Evolutionary conservation across 2,797 vertebrate species (phyloP), one percentile per base, ranked within the genome.

Genomic region (Amazonetta brasiliensis): DNA sequence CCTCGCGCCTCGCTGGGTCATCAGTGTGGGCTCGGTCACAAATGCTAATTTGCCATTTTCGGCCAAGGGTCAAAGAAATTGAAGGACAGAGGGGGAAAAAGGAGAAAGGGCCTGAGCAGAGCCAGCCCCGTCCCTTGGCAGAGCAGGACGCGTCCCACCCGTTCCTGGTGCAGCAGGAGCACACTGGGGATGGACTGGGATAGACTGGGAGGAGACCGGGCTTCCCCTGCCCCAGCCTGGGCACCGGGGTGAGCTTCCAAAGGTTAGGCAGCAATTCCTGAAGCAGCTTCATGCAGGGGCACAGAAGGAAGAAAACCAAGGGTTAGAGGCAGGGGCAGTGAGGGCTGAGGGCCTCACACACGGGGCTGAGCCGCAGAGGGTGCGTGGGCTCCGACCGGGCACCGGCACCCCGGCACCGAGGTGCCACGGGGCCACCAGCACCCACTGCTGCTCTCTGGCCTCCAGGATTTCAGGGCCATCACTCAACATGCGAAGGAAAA

Each of bases 11-110:
- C 43, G 30, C 43, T 3, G 1, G 39, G 39, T 14, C 13, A 39
- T 39, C 13, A 39, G 39, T 13, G 2, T 39, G 39, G 5, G 60
- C 41, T 30, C 46, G 85, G 55, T 68, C 83, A 46, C 69, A 30
- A 72, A 81, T 28, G 76, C 54, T 88, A 44, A 86, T 96, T 94
- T 90, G 76, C 41, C 69, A 60, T 81, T 91, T 88, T 28, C 55
- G 73, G 66, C 72, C 74, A 84, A 73, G 55, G 69, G 76, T 58
- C 82, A 75, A 60, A 72, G 87, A 81, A 86, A 94, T 80, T 66
- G 77, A 80, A 78, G 90, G 54, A 72, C 1, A 25, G 43, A 88
- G 11, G 6, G 50, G 41, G 6, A 82, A 82, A 84, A 26, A 59
- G 1, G 18, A 39, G n/a, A 71, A 73, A 26, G 31, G 79, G 43